phyloP scores from a whole-genome alignment of 2,888 invertebrate species.

The Lampropteryx suffumata region DNA sequence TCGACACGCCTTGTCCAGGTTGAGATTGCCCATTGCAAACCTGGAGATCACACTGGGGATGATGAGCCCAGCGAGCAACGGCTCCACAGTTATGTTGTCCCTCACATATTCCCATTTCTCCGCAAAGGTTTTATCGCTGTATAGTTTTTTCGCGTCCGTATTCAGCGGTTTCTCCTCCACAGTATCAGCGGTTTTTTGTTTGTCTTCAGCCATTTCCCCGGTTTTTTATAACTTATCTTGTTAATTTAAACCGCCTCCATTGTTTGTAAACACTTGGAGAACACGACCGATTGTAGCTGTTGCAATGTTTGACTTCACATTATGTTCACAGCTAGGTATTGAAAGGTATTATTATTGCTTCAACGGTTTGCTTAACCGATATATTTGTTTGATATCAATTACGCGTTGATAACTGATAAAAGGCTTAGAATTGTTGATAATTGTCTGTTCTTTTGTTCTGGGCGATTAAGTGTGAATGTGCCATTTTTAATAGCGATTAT shows the following conservation, averaged over 20 bases:
- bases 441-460: conserved; percentile 39
- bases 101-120: conserved; percentile 60
- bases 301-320: conserved; percentile 60
- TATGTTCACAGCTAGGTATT: conserved; percentile 51
- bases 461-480: conserved; percentile 17
- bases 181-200: conserved; percentile 48
- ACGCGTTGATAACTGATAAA: conserved; percentile 64
- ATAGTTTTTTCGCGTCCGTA: conserved; percentile 44
- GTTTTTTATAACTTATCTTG: conserved; percentile 24
- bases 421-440: conserved; percentile 46
- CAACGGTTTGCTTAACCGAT: conserved; percentile 68
- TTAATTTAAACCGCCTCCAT: conserved; percentile 47
- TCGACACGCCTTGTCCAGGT: conserved; percentile 74
- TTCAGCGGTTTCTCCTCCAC: conserved; percentile 71
- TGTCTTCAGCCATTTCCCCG: conserved; percentile 62
- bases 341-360: conserved; percentile 51
- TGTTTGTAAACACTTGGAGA: conserved; percentile 49
- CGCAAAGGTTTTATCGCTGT: conserved; percentile 57
- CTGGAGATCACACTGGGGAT: conserved; percentile 86
- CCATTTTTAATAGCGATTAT: conserved; percentile 8
- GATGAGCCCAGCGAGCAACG: conserved; percentile 87
- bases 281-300: conserved; percentile 45
- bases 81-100: conserved; percentile 87
- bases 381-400: conserved; percentile 75
- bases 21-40: conserved; percentile 84